Evolutionary conservation across 2,888 invertebrate species (phyloP).

Genomic region (Campaea margaritaria): DNA sequence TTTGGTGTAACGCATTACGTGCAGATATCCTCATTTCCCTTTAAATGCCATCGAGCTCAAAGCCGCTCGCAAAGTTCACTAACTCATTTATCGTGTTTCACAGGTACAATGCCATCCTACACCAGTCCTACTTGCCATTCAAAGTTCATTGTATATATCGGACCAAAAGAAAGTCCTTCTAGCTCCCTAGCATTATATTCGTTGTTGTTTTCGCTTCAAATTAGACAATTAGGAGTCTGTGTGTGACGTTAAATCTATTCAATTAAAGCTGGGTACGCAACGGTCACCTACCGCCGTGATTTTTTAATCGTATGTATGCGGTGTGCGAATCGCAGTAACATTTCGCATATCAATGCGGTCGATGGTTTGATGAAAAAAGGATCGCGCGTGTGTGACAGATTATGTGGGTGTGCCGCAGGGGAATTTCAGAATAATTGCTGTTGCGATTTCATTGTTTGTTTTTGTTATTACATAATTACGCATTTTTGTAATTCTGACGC

Average conservation of each 20-base stretch:
- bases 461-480: constrained; percentile 8
- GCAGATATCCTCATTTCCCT: constrained; percentile 36
- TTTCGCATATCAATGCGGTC: constrained; percentile 82
- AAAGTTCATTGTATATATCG: constrained; percentile 68
- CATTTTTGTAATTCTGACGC: too few species aligned
- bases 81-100: constrained; percentile 51
- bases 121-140: constrained; percentile 74
- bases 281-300: constrained; percentile 82
- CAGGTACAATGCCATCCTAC: constrained; percentile 54
- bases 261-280: constrained; percentile 80
- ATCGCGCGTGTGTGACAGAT: constrained; percentile 66
- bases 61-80: constrained; percentile 43
- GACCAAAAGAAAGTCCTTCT: constrained; percentile 82
- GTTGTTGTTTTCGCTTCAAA: constrained; percentile 82
- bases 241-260: constrained; percentile 78
- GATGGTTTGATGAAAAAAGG: constrained; percentile 78
- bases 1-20: constrained; percentile 26
- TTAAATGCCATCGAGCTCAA: constrained; percentile 30
- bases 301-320: constrained; percentile 84
- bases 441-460: constrained; percentile 33
- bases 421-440: constrained; percentile 57
- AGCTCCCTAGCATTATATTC: constrained; percentile 79
- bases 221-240: constrained; percentile 83
- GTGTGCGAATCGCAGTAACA: constrained; percentile 75
- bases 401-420: constrained; percentile 56